Evolutionary conservation across 2,888 invertebrate genomes (phyloP).

Genomic region (Ochlodes sylvanus): DNA sequence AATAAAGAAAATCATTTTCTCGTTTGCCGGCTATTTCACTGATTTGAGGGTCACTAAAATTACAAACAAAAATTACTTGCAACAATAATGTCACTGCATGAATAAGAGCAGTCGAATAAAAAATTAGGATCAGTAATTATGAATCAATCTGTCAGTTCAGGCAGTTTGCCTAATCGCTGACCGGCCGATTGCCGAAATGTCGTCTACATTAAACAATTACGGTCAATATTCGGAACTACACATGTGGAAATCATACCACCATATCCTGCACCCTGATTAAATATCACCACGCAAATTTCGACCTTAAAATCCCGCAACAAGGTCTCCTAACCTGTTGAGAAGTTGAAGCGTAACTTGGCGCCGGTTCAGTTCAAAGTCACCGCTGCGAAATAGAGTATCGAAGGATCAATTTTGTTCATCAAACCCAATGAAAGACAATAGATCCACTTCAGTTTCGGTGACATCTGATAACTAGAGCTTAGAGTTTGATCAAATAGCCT

Average conservation of each 20-base stretch:
- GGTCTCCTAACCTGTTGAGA: conserved; percentile 14
- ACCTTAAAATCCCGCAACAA: conserved; percentile 34
- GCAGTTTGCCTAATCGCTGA: conserved; percentile 39
- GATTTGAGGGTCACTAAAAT: no score
- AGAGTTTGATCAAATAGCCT: background rate
- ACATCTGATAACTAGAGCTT: background rate
- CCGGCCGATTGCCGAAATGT: conserved; percentile 55
- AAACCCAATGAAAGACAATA: conserved; percentile 9
- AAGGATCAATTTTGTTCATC: conserved; percentile 42
- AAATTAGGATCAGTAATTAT: background rate
- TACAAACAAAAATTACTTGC: no score
- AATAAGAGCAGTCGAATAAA: no score
- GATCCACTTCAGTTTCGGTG: conserved; percentile 7
- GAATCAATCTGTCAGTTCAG: background rate
- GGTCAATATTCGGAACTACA: conserved; percentile 64
- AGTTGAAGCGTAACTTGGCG: conserved; percentile 41
- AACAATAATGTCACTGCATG: no score
- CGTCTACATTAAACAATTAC: conserved; percentile 72
- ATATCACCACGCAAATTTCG: conserved; percentile 19
- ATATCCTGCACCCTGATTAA: conserved; percentile 22
- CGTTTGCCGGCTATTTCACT: no score
- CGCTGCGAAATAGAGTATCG: conserved; percentile 54
- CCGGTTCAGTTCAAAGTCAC: conserved; percentile 72
- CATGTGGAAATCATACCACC: conserved; percentile 48
- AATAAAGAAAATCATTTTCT: no score